These are phyloP conservation scores for Ceriagrion tenellum DNA, from an alignment of 2,888 invertebrate species.

Conservation along the genomic window DNA sequence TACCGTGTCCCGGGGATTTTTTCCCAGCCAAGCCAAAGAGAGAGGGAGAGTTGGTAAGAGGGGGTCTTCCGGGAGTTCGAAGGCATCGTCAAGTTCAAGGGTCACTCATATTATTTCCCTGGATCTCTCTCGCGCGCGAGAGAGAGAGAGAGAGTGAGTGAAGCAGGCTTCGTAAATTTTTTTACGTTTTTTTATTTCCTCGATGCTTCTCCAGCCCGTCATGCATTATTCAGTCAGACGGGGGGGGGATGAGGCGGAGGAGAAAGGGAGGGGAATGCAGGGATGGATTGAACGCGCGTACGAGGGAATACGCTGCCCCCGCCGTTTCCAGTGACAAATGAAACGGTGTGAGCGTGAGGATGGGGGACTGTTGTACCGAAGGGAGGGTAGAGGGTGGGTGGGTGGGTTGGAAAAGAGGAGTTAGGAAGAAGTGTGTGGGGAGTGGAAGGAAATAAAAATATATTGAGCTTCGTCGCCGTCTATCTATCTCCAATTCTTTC, in stretches of 20 bases:
- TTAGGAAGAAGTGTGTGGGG: neutral
- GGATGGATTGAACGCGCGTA: neutral
- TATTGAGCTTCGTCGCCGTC: neutral
- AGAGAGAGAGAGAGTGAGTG: neutral
- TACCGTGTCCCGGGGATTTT: neutral
- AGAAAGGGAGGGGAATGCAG: neutral
- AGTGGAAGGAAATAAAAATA: neutral
- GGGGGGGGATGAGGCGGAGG: too few species aligned
- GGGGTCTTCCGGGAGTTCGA: neutral
- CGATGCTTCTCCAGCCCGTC: neutral
- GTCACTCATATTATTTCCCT: slow-evolving; percentile 1
- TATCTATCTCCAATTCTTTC: neutral
- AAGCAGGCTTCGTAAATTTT: neutral
- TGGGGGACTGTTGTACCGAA: neutral
- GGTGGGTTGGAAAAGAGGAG: too few species aligned
- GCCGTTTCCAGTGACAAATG: neutral
- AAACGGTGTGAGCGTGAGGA: neutral
- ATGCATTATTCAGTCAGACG: neutral
- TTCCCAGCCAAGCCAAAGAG: too few species aligned
- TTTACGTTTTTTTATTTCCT: neutral
- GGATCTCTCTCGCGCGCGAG: neutral
- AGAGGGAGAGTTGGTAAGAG: too few species aligned
- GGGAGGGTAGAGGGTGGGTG: too few species aligned
- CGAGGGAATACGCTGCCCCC: neutral
- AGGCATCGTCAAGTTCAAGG: slow-evolving; percentile 13